Evolutionary conservation across 2,113 vertebrate species (phyloP).

Genomic region (Emydocephalus ijimae): DNA sequence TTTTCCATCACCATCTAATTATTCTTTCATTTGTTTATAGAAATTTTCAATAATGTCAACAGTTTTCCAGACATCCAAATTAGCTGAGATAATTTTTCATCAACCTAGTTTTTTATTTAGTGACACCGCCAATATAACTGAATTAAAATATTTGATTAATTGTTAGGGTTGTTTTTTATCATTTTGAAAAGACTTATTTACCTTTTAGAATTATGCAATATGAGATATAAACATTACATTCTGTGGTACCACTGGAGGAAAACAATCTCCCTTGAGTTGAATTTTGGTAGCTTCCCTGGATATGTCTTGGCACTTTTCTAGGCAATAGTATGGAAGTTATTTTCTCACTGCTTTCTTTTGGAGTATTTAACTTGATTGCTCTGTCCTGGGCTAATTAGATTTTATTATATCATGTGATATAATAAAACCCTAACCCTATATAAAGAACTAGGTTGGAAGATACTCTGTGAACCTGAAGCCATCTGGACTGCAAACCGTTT

Average conservation of each 20-base stretch:
- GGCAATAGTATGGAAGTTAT: neutral
- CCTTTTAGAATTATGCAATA: neutral
- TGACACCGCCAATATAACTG: neutral
- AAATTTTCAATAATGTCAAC: neutral
- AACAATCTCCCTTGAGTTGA: neutral
- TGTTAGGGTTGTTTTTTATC: neutral
- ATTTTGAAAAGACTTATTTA: neutral
- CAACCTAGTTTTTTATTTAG: neutral
- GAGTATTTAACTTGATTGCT: neutral
- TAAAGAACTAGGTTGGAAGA: neutral
- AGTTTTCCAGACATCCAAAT: constrained; percentile 5
- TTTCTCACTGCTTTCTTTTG: neutral
- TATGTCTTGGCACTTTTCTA: neutral
- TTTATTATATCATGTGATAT: neutral
- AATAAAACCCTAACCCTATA: neutral
- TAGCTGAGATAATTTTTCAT: neutral
- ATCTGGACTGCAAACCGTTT: neutral
- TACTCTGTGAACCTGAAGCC: neutral
- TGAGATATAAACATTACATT: neutral
- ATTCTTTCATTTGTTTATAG: neutral
- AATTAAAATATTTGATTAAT: neutral
- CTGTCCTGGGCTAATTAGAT: neutral
- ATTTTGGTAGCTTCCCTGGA: neutral
- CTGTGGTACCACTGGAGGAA: neutral
- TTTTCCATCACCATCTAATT: neutral